Base-by-base conservation (phyloP, 2,888 invertebrate species). In the Steinernema carpocapsae region DNA sequence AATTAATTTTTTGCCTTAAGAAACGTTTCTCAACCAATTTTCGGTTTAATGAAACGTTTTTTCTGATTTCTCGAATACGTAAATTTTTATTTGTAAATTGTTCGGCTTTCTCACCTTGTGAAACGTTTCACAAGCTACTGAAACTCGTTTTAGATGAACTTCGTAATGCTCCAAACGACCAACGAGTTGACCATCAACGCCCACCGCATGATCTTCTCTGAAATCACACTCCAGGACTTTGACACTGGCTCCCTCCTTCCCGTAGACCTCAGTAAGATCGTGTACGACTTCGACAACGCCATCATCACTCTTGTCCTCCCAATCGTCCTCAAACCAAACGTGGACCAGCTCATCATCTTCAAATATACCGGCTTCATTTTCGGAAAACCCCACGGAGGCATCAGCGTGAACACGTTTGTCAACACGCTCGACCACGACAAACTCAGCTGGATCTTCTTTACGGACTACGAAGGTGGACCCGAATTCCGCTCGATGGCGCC, bases 401-500 rank as follows among this genome's bases (percentile, higher is more conserved):
- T 70, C 43, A 17, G 76, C 17, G 72, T 70, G 3, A 78, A 80
- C 74, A 76, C 74, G 0, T 75, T 76, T 43, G 76, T 70, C 51
- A 72, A 72, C 48, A 72, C 72, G 6, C 24, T 72, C 19, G 75
- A 79, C 51, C 70, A 71, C 0, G 56, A 72, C 42, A 76, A 74
- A 45, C 37, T 37, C 37, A 78, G 78, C 43, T 79, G 73, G 72
- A 78, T 82, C n/a, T 75, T 80, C 56, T 75, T 76, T 0, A 79
- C 78, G 12, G 77, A 79, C 29, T 80, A 80, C 59, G 78, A 78
- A 64, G 77, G 76, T 24, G 80, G 79, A 1, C 77, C 79, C 1
- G 73, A 73, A 4, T 72, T 76, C 37, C 77, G 82, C 17, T 75
- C 77, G 12, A 48, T 79, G 52, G 51, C 78, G 17, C 82, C 82